Evolutionary conservation across 2,888 invertebrate species (phyloP).

Genomic region (Digitonthophagus gazella): DNA sequence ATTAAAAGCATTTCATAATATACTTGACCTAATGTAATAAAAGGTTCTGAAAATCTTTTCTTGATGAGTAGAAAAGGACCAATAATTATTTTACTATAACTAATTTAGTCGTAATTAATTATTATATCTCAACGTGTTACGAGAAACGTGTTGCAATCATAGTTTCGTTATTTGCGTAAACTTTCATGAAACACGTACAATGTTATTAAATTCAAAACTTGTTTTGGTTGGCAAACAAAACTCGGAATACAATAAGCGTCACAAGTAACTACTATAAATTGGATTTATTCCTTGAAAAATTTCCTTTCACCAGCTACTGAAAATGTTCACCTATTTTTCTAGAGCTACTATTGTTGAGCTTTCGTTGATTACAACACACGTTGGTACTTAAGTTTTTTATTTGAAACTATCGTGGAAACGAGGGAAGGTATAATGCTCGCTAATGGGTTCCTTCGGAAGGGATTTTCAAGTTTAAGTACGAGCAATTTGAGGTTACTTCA

Average conservation of each 20-base stretch:
- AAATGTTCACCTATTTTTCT: neutral
- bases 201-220: neutral
- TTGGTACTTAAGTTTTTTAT: neutral
- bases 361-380: neutral
- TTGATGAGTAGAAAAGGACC: too few species aligned
- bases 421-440: neutral
- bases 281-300: too few species aligned
- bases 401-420: neutral
- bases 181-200: neutral
- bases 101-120: neutral
- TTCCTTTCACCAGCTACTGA: too few species aligned
- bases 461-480: neutral
- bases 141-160: neutral
- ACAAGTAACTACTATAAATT: neutral
- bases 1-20: too few species aligned
- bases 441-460: neutral
- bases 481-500: neutral
- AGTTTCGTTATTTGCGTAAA: neutral
- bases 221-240: neutral
- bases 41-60: too few species aligned
- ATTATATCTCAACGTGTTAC: neutral
- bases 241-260: neutral
- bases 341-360: neutral
- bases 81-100: neutral
- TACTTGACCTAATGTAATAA: too few species aligned